These are phyloP conservation scores for Tetheella fluctuosa DNA, from an alignment of 2,888 invertebrate genomes.

Conservation along the genomic window DNA sequence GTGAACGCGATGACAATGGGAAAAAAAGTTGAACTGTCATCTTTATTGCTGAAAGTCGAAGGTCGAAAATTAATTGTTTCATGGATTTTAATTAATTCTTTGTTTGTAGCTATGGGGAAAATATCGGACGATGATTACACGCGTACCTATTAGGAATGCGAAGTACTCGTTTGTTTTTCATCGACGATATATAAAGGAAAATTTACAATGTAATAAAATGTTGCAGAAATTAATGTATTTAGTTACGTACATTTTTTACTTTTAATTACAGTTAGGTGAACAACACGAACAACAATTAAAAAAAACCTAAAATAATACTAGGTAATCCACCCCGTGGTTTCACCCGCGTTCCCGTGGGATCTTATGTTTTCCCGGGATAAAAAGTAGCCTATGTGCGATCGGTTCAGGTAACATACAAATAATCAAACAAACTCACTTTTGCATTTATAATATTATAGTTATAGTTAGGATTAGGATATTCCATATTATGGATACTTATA, in stretches of 20 bases:
- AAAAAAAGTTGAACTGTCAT: neutral
- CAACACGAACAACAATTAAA: neutral
- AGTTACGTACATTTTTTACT: neutral
- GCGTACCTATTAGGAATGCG: neutral
- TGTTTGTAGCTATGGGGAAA: neutral
- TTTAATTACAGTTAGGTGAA: neutral
- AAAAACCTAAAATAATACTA: too few relatives aligned
- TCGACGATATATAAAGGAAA: neutral
- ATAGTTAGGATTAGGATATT: too few relatives aligned
- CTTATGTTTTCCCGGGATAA: too few relatives aligned
- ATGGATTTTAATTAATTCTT: neutral
- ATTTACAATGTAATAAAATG: neutral
- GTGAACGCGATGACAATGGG: neutral
- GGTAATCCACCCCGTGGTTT: too few relatives aligned
- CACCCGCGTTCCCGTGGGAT: too few relatives aligned
- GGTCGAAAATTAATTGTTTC: conserved; percentile 3
- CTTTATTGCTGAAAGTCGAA: neutral
- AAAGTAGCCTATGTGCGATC: too few relatives aligned
- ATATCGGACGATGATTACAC: neutral
- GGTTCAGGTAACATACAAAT: too few relatives aligned
- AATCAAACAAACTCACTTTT: too few relatives aligned
- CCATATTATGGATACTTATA: too few relatives aligned
- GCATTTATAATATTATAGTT: too few relatives aligned
- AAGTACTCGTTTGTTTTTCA: neutral
- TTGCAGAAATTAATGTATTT: neutral